Evolutionary conservation across 1,140 invertebrate genomes (phyloP).

Genomic region (Lepidurus apus): DNA sequence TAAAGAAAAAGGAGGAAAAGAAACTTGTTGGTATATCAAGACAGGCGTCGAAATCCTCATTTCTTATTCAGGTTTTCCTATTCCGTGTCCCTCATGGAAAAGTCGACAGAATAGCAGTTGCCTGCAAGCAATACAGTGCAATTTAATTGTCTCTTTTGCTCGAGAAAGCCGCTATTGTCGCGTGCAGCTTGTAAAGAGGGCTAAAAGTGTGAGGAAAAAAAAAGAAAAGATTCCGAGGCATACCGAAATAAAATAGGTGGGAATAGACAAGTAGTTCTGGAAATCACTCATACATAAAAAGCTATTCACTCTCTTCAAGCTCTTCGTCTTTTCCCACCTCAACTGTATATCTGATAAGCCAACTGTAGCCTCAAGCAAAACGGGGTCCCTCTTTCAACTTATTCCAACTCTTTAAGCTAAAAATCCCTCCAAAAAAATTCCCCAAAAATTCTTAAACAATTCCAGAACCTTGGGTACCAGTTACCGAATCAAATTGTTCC

Average conservation of each 20-base stretch:
- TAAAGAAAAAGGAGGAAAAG: no score
- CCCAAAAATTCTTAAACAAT: no score
- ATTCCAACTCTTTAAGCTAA: no score
- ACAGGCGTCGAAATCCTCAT: neutral
- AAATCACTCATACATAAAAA: no score
- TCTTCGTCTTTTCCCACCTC: no score
- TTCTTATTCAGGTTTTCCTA: neutral
- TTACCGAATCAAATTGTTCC: neutral
- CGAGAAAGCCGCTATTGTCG: neutral
- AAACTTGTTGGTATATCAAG: neutral
- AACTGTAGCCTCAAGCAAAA: no score
- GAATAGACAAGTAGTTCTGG: no score
- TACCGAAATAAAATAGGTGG: neutral
- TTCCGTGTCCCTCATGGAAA: neutral
- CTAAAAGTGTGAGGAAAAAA: neutral
- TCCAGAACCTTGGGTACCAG: no score
- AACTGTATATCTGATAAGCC: no score
- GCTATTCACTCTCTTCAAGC: no score
- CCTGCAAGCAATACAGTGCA: neutral
- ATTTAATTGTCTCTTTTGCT: neutral
- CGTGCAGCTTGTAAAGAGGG: neutral
- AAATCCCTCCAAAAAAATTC: no score
- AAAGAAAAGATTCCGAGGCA: neutral
- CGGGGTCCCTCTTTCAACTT: no score
- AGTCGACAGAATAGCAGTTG: neutral